Evolutionary conservation across 1,140 invertebrate species (phyloP).

Genomic region (Macrostomum lignano): DNA sequence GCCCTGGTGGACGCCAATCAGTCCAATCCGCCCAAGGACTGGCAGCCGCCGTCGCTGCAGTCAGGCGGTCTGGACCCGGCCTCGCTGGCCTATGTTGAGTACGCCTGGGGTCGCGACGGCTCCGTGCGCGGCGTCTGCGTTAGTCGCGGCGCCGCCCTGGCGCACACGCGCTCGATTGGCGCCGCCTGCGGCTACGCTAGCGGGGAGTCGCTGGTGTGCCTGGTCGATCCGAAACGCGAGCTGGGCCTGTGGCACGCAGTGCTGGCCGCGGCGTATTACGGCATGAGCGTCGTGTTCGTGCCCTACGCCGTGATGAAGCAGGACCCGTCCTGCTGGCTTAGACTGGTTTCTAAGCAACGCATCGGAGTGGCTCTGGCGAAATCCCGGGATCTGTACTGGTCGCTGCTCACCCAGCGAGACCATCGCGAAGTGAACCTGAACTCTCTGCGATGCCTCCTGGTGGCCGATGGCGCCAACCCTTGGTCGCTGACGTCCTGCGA

Average conservation of each 20-base stretch:
- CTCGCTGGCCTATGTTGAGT: conserved; percentile 71
- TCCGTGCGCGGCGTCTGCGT: conserved; percentile 86
- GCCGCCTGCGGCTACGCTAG: conserved; percentile 88
- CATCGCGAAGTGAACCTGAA: conserved; percentile 78
- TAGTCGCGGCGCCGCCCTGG: conserved; percentile 57
- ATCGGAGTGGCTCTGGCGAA: conserved; percentile 93
- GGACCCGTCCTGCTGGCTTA: conserved; percentile 93
- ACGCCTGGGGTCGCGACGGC: conserved; percentile 49
- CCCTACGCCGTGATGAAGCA: conserved; percentile 97
- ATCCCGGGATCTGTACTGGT: conserved; percentile 92
- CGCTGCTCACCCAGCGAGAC: conserved; percentile 62
- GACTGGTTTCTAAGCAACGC: conserved; percentile 69
- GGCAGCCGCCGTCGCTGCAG: conserved; percentile 56
- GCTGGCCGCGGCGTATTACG: conserved; percentile 67
- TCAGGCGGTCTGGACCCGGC: conserved; percentile 74
- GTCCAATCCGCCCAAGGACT: conserved; percentile 87
- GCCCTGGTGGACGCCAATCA: too few relatives aligned
- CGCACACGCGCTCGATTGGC: conserved; percentile 70
- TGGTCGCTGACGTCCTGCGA: conserved; percentile 95
- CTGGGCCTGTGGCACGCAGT: conserved; percentile 80
- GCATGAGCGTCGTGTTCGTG: conserved; percentile 97
- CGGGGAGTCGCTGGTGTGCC: conserved; percentile 63
- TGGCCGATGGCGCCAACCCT: conserved; percentile 89
- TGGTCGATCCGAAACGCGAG: conserved; percentile 70
- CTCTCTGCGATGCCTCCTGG: conserved; percentile 59